Percentiles rank a stretch among this genome's conserved stretches.
These are phyloP conservation scores for Apis laboriosa DNA, from an alignment of 1,140 invertebrate genomes.

Conservation along the genomic window DNA sequence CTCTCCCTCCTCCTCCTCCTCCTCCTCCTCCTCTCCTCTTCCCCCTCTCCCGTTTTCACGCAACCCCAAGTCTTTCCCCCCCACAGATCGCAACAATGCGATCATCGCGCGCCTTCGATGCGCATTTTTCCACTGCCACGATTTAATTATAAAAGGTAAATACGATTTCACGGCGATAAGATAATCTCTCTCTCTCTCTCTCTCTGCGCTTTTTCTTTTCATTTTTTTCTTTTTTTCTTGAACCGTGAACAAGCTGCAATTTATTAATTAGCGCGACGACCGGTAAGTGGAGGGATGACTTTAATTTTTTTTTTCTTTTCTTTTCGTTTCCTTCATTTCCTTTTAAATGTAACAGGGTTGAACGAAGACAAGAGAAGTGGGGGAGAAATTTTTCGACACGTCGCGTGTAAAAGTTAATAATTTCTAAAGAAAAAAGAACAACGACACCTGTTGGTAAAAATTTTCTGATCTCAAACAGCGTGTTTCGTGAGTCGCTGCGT, in stretches of 20 bases:
- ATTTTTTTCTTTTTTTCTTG: no score
- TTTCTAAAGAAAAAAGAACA: no score
- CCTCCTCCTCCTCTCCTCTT: background rate
- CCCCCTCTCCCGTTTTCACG: no score
- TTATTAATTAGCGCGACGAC: slow-evolving; percentile 14
- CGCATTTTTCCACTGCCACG: background rate
- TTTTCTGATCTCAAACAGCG: no score
- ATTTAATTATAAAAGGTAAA: slow-evolving; percentile 13
- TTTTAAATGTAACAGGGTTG: no score
- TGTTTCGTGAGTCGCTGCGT: no score
- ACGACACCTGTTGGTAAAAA: no score
- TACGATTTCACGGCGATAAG: slow-evolving; percentile 18
- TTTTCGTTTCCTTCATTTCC: no score
- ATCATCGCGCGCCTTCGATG: background rate
- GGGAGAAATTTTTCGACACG: no score
- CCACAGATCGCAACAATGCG: background rate
- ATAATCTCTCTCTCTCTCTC: background rate
- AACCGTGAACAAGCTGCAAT: background rate
- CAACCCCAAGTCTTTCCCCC: background rate
- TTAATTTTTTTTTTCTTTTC: background rate
- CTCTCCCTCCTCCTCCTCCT: background rate
- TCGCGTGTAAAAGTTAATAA: no score
- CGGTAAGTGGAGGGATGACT: background rate
- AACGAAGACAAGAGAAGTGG: no score
- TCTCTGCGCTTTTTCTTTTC: no score